Percentiles rank a stretch among this genome's conserved stretches.
These are phyloP conservation scores for Drosophila pseudoobscura DNA, from an alignment of 1,140 invertebrate species.

Conservation along the genomic window DNA sequence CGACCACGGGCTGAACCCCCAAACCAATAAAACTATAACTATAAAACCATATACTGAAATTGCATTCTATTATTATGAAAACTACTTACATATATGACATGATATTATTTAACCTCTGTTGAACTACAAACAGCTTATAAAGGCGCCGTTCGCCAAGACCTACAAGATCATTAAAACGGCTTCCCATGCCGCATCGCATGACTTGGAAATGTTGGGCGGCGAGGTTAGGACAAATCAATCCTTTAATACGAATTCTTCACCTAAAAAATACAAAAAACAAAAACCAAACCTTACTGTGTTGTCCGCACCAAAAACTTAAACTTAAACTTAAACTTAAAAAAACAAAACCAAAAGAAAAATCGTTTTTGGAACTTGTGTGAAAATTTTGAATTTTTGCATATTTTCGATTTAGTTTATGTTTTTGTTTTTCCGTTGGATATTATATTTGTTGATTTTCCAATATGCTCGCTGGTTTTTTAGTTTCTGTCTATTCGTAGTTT, in stretches of 20 bases:
- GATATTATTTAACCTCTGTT: constrained; percentile 50
- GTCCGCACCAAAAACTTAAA: constrained; percentile 54
- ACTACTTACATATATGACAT: constrained; percentile 16
- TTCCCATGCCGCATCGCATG: constrained; percentile 89
- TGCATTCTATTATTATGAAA: no score
- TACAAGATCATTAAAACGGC: constrained; percentile 95
- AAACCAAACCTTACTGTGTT: constrained; percentile 64
- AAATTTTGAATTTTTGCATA: constrained; percentile 59
- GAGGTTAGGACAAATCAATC: constrained; percentile 83
- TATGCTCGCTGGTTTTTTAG: constrained; percentile 60
- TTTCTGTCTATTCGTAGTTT: constrained; percentile 44
- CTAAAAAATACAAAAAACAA: constrained; percentile 19
- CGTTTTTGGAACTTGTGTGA: constrained; percentile 68
- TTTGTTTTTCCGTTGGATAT: constrained; percentile 2
- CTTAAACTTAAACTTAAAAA: constrained; percentile 17
- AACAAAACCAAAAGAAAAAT: constrained; percentile 15
- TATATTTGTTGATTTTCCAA: constrained; percentile 36
- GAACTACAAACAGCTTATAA: constrained; percentile 90
- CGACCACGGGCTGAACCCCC: neutral
- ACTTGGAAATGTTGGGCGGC: constrained; percentile 86
- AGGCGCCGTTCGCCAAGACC: constrained; percentile 97
- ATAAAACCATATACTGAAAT: constrained; percentile 18
- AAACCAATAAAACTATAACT: constrained; percentile 3
- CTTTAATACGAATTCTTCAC: constrained; percentile 73
- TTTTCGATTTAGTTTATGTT: constrained; percentile 27